Conservation (phyloP, 37 sponge, comb jelly and placozoan genomes). For the Hormiphora californensis region DNA sequence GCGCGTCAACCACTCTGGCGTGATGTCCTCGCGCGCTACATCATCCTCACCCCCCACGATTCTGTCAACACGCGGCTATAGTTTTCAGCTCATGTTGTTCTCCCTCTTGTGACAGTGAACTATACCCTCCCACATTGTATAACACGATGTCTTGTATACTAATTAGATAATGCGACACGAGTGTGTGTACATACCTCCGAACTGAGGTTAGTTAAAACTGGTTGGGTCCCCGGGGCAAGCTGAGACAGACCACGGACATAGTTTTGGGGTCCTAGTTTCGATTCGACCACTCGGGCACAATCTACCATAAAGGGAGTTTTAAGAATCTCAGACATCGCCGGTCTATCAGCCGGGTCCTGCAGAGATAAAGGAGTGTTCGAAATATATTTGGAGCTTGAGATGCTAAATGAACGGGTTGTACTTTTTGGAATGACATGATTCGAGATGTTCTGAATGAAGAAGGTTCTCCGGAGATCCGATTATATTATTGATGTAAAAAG, state of each 20-base stretch:
- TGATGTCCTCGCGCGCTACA: no score
- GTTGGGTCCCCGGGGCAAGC: constrained; percentile 38
- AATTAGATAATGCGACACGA: no score
- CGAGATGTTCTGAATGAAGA: background rate
- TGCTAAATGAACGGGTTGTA: no score
- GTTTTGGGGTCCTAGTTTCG: constrained; percentile 2
- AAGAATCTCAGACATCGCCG: constrained; percentile 32
- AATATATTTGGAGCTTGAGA: no score
- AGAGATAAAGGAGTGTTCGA: background rate
- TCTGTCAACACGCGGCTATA: no score
- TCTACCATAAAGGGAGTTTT: constrained; percentile 2
- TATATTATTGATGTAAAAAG: background rate
- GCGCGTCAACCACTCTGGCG: no score
- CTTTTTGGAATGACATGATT: background rate
- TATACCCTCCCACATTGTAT: no score
- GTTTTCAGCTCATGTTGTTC: no score
- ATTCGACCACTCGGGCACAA: background rate
- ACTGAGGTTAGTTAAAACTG: constrained; percentile 30
- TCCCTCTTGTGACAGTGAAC: no score
- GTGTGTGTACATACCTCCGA: constrained; percentile 5
- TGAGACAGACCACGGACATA: constrained; percentile 43
- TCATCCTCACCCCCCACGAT: no score
- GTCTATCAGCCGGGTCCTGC: constrained; percentile 39
- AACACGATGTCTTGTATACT: no score
- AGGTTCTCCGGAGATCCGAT: background rate